Evolutionary conservation across 1,140 invertebrate genomes (phyloP).

Genomic region (Leptinotarsa defecta): DNA sequence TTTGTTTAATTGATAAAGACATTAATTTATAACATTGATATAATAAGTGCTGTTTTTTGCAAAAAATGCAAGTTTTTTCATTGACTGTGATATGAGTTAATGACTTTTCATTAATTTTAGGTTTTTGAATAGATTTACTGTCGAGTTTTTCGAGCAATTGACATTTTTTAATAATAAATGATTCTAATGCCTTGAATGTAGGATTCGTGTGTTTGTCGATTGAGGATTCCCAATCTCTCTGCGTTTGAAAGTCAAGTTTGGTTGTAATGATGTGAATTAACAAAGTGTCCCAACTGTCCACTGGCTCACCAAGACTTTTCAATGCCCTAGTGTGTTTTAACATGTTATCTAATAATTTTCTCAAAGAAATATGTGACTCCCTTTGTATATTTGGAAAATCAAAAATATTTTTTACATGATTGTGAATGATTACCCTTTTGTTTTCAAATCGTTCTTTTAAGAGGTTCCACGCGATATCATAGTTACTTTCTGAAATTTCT

Average conservation of each 20-base stretch:
- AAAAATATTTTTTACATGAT: slow-evolving; percentile 38
- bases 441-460: slow-evolving; percentile 46
- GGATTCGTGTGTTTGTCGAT: slow-evolving; percentile 24
- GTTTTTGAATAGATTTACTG: slow-evolving; percentile 10
- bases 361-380: slow-evolving; percentile 35
- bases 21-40: slow-evolving; percentile 28
- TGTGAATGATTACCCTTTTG: slow-evolving; percentile 38
- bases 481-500: slow-evolving; percentile 44
- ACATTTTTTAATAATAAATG: slow-evolving; percentile 32
- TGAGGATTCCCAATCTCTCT: slow-evolving; percentile 27
- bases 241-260: slow-evolving; percentile 26
- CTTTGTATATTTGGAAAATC: slow-evolving; percentile 33
- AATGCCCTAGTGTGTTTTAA: slow-evolving; percentile 38
- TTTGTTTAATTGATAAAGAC: slow-evolving; percentile 1
- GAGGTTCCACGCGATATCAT: slow-evolving; percentile 38
- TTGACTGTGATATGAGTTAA: neutral
- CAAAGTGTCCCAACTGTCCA: slow-evolving; percentile 47
- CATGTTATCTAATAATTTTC: slow-evolving; percentile 33
- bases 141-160: slow-evolving; percentile 25
- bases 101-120: neutral
- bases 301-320: slow-evolving; percentile 37
- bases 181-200: slow-evolving; percentile 20
- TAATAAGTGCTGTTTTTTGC: slow-evolving; percentile 23
- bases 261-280: slow-evolving; percentile 32
- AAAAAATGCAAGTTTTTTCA: slow-evolving; percentile 23